A percentile compares a stretch with the other conserved stretches of the same genome.
Conservation (phyloP, 2,113 vertebrate species). For the Mirounga angustirostris region DNA sequence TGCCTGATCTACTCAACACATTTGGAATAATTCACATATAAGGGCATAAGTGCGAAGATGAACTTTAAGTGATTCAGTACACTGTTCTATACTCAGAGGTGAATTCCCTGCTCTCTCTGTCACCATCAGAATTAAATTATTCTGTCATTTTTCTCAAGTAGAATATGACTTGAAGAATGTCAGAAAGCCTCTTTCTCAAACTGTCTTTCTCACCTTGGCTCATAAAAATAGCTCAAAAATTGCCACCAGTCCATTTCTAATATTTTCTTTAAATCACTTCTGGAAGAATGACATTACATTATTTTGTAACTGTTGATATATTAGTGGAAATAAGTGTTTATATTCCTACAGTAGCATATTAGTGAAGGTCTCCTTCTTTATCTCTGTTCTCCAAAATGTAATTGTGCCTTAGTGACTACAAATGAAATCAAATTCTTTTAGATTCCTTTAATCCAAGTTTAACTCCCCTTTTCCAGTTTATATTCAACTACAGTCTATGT, state of each 20-base stretch:
- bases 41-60: neutral
- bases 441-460: neutral
- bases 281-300: neutral
- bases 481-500: neutral
- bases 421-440: neutral
- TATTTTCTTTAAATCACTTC: neutral
- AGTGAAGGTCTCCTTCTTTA: neutral
- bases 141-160: neutral
- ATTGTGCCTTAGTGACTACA: neutral
- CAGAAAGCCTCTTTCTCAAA: neutral
- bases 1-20: neutral
- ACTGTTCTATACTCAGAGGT: neutral
- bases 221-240: conserved; percentile 8
- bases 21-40: neutral
- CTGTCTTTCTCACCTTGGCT: neutral
- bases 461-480: neutral
- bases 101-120: neutral
- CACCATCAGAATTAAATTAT: neutral
- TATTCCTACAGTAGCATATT: neutral
- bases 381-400: neutral
- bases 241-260: neutral
- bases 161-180: neutral
- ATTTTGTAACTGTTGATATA: neutral
- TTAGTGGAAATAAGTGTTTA: neutral
- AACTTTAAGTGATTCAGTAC: neutral